Conservation (phyloP, 2,113 vertebrate genomes). For the Chascanopsetta lugubris region DNA sequence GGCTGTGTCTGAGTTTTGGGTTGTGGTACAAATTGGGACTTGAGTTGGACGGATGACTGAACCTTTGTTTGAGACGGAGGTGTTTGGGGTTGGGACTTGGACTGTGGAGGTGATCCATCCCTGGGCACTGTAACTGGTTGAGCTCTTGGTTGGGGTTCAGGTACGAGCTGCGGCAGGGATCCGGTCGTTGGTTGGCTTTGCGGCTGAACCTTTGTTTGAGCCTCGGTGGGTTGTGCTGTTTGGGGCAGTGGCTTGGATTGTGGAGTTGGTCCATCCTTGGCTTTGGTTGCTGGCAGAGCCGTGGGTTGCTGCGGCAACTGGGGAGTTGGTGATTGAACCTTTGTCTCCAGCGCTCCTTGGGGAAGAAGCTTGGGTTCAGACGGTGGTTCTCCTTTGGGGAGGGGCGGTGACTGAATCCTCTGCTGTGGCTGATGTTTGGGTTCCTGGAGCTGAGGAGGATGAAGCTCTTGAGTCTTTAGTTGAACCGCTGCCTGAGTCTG, state of each 20-base stretch:
- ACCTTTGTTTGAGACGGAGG: not conserved
- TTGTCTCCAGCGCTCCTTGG: not conserved
- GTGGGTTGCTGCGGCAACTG: constrained; percentile 3
- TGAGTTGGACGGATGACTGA: constrained; percentile 4
- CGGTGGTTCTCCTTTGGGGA: not conserved
- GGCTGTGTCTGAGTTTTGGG: constrained; percentile 33
- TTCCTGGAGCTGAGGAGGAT: constrained; percentile 33
- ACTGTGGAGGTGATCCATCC: no score
- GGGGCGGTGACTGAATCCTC: constrained; percentile 13
- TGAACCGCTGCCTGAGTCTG: constrained; percentile 30
- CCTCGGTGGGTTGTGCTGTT: not conserved
- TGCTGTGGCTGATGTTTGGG: constrained; percentile 27
- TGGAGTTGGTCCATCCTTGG: not conserved
- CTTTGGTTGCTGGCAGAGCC: not conserved
- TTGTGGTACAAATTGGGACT: not conserved
- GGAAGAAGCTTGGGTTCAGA: not conserved
- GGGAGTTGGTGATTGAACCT: not conserved
- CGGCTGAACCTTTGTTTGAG: constrained; percentile 6
- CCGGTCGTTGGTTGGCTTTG: not conserved
- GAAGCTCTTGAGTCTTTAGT: constrained; percentile 29
- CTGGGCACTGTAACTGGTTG: no score
- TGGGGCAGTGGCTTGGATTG: constrained; percentile 7
- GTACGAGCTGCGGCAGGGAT: constrained; percentile 8
- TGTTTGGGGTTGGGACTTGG: constrained; percentile 18
- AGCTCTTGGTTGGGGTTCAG: constrained; percentile 24